Conservation (phyloP, 2,797 vertebrate species). For the Arctocebus calabarensis region DNA sequence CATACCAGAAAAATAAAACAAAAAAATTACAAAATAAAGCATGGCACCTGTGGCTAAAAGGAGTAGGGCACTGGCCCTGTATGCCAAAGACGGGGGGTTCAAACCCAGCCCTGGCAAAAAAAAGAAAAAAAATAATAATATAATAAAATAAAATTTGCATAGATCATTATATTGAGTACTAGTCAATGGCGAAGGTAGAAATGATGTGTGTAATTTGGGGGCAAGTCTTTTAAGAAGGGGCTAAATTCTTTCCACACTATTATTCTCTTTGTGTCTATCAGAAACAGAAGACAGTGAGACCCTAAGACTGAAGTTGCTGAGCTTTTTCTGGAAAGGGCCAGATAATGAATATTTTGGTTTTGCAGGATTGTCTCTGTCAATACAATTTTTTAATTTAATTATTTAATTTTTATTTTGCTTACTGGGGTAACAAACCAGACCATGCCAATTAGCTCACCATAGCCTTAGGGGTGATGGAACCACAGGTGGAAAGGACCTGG, state of each 20-base stretch:
- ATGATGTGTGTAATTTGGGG: slow-evolving; percentile 10
- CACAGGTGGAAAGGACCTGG: neutral
- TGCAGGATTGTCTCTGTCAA: neutral
- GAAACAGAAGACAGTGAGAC: neutral
- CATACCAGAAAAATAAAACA: too few relatives aligned
- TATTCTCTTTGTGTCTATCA: neutral
- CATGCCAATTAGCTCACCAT: neutral
- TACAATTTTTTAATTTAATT: neutral
- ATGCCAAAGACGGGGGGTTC: too few relatives aligned
- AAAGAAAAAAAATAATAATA: too few relatives aligned
- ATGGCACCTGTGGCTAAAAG: too few relatives aligned
- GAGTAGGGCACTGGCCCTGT: too few relatives aligned
- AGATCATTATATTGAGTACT: neutral
- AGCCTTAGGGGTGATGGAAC: neutral
- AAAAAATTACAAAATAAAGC: too few relatives aligned
- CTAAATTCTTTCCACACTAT: neutral
- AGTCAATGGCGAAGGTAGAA: slow-evolving; percentile 44
- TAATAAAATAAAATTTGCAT: neutral
- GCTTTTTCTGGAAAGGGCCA: neutral
- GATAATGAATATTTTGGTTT: neutral
- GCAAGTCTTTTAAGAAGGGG: neutral
- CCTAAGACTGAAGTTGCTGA: neutral
- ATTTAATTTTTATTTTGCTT: neutral
- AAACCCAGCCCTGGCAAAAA: too few relatives aligned
- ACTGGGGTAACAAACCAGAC: neutral